These are phyloP conservation scores for Malachius bipustulatus DNA, from an alignment of 2,888 invertebrate genomes.

Conservation along the genomic window DNA sequence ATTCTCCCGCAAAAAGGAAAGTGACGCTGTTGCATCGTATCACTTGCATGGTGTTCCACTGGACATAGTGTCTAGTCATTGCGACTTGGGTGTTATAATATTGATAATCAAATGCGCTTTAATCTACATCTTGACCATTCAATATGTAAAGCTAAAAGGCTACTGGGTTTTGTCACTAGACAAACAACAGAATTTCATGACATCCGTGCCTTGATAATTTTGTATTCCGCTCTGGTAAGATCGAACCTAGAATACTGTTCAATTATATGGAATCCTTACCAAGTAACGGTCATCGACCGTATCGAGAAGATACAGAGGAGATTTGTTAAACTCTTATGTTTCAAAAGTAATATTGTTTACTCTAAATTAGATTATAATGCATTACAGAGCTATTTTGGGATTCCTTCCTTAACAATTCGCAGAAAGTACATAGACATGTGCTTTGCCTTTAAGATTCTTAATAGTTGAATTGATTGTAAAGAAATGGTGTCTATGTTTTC, in stretches of 20 bases:
- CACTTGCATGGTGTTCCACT: no score
- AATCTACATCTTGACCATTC: neutral
- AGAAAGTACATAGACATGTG: no score
- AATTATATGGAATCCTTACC: constrained; percentile 1
- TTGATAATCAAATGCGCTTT: no score
- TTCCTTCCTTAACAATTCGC: no score
- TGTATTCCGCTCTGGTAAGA: constrained; percentile 1
- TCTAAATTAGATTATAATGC: no score
- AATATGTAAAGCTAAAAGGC: neutral
- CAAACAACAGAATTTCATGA: neutral
- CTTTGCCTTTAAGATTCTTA: no score
- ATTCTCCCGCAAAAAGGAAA: constrained; percentile 5
- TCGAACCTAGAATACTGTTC: constrained; percentile 1
- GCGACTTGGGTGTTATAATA: no score
- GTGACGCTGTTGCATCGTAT: no score
- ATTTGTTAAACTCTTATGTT: neutral
- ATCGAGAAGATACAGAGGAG: constrained; percentile 1
- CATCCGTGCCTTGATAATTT: neutral
- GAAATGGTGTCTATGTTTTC: no score
- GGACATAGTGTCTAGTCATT: no score
- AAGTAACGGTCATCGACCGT: neutral
- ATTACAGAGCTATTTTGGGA: no score
- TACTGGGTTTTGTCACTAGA: constrained; percentile 4
- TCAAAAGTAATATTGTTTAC: neutral
- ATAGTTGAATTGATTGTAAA: no score